Evolutionary conservation across 2,888 invertebrate genomes (phyloP).

Genomic region (Heliconius hortense): DNA sequence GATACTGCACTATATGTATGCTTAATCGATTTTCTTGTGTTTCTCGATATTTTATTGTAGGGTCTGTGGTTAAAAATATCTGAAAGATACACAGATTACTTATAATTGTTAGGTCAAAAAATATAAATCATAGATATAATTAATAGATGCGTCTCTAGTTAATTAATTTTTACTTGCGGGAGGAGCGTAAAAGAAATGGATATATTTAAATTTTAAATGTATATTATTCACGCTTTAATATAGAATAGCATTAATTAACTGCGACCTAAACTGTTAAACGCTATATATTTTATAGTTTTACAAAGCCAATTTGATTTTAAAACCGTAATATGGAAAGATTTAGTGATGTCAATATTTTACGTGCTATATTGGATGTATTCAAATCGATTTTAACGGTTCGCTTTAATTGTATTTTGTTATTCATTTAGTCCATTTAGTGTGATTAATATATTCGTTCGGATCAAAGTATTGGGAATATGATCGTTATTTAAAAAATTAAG

Average conservation of each 20-base stretch:
- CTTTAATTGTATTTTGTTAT: conserved; percentile 31
- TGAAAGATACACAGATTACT: not conserved
- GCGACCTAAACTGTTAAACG: not conserved
- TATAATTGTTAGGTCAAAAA: not conserved
- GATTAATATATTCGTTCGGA: conserved; percentile 30
- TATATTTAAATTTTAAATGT: not conserved
- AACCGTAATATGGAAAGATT: conserved; percentile 27
- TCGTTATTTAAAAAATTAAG: conserved; percentile 29
- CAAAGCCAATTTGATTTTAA: conserved; percentile 16
- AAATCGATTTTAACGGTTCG: conserved; percentile 36
- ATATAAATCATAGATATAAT: not conserved
- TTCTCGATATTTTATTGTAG: not conserved
- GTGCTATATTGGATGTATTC: conserved; percentile 27
- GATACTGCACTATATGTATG: conserved; percentile 20
- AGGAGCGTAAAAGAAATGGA: not conserved
- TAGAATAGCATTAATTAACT: conserved; percentile 17
- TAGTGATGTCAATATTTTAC: conserved; percentile 33
- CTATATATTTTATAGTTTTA: conserved; percentile 17
- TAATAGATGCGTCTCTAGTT: not conserved
- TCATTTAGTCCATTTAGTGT: conserved; percentile 22
- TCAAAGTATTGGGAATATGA: conserved; percentile 24
- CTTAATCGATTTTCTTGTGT: conserved; percentile 19
- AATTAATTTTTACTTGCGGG: not conserved
- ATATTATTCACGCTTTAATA: conserved; percentile 8
- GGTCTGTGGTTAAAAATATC: not conserved